Base-by-base conservation (phyloP, 2,113 vertebrate species). In the Myrmecophaga tridactyla region DNA sequence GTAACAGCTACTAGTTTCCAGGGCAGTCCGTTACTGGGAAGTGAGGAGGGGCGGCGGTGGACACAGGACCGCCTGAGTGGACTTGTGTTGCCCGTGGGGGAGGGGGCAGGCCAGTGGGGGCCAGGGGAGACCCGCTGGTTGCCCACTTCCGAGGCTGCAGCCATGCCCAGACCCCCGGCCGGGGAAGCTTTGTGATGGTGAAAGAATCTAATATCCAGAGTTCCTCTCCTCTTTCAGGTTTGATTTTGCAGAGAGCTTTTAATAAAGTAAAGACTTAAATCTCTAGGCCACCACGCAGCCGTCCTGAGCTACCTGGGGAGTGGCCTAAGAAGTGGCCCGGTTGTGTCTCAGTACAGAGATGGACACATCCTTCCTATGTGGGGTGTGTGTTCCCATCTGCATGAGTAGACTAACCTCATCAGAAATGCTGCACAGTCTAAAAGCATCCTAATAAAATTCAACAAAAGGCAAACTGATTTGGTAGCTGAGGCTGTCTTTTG, bases 361-460 rank as follows among this genome's bases (percentile, higher is more conserved):
- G 31, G 69, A 92, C 18, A 7, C 29, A 63, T 62, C 92, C 82
- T 89, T 72, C 34, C 6, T 90, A 46, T 43, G 21, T 6, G 10
- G 15, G 7, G 43, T 1, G 4, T 8, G 14, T 1, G 8, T 1
- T 73, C 21, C 48, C 48, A 48, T 14, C 23, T 20, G 1, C 34
- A 36, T 7, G 20, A 60, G 41, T 23, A 87, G 53, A 75, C 17
- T 65, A 36, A 70, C 95, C 90, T 84, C 21, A 89, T 72, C 7
- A 36, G 23, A 18, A 67, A 88, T 34, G 17, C 6, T 81, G 23
- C 12, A 63, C 0, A 7, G 12, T 12, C 39, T 92, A 62, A 84
- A 82, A 92, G 60, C 63, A 78, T 86, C 67, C 70, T 81, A 27
- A 82, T 63, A 83, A 46, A 85, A 67, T 36, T 82, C 56, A 73